Conservation (phyloP, 2,113 vertebrate genomes). For the Syngnathus floridae region DNA sequence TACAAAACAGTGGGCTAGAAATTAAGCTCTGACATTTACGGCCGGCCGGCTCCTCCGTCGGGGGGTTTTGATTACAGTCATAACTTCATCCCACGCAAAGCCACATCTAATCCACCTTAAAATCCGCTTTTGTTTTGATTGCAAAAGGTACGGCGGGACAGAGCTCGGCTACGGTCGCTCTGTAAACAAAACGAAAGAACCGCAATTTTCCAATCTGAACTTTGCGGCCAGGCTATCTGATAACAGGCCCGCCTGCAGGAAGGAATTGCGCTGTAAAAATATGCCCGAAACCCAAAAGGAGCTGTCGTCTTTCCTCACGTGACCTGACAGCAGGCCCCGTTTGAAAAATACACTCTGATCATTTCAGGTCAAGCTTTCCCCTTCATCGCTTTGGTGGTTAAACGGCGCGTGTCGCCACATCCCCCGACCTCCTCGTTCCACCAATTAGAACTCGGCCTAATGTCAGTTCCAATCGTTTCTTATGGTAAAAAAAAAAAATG, state of each 20-base stretch:
- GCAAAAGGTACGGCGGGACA: constrained; percentile 18
- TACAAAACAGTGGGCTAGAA: constrained; percentile 13
- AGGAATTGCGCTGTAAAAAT: constrained; percentile 10
- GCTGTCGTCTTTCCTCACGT: constrained; percentile 37
- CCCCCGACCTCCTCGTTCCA: constrained; percentile 9
- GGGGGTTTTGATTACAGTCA: constrained; percentile 49
- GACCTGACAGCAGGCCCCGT: constrained; percentile 42
- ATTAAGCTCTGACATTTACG: constrained; percentile 40
- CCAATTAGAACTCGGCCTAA: constrained; percentile 7
- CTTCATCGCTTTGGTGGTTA: constrained; percentile 48
- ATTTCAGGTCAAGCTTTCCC: constrained; percentile 63
- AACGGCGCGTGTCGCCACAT: constrained; percentile 22
- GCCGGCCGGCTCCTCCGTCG: constrained; percentile 24
- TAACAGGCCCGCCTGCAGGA: not conserved
- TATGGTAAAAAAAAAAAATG: not conserved
- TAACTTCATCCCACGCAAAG: constrained; percentile 33
- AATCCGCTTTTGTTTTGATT: constrained; percentile 40
- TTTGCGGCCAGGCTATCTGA: constrained; percentile 3
- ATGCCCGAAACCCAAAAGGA: constrained; percentile 1
- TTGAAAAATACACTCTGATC: constrained; percentile 18
- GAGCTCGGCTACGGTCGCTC: constrained; percentile 25
- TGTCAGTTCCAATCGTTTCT: not conserved
- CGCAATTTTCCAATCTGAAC: constrained; percentile 7
- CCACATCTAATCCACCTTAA: constrained; percentile 37
- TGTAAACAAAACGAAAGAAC: constrained; percentile 36